These are phyloP conservation scores for Marronus borbonicus DNA, from an alignment of 2,888 invertebrate genomes.

Conservation along the genomic window DNA sequence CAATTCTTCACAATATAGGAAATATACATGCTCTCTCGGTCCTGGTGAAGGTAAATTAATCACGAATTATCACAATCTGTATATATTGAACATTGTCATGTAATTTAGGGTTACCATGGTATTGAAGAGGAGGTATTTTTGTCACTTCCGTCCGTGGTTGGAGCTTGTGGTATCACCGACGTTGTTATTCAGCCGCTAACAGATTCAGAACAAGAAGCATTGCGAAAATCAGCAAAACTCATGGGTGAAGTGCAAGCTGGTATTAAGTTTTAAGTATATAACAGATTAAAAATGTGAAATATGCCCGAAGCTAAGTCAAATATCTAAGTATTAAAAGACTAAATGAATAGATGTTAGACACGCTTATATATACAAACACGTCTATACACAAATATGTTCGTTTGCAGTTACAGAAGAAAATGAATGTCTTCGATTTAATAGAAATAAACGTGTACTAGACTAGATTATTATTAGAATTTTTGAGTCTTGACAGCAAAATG, in stretches of 20 bases:
- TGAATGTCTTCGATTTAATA: too few species aligned
- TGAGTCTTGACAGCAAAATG: too few species aligned
- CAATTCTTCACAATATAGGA: conserved; percentile 75
- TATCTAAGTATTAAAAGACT: conserved; percentile 1
- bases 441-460: too few species aligned
- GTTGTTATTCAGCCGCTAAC: conserved; percentile 83
- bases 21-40: conserved; percentile 87
- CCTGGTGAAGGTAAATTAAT: conserved; percentile 76
- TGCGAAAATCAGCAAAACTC: conserved; percentile 77
- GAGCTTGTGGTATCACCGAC: conserved; percentile 80
- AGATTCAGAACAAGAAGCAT: conserved; percentile 74
- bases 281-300: background rate
- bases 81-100: background rate
- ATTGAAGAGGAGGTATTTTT: conserved; percentile 88
- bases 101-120: conserved; percentile 83
- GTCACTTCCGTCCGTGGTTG: conserved; percentile 87
- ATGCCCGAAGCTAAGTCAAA: background rate
- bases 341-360: background rate
- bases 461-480: too few species aligned
- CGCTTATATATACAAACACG: background rate
- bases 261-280: conserved; percentile 33
- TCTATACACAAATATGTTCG: too few species aligned
- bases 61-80: background rate
- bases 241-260: conserved; percentile 60
- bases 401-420: too few species aligned